These are phyloP conservation scores for Tortricodes alternella DNA, from an alignment of 2,888 invertebrate species.

Conservation along the genomic window DNA sequence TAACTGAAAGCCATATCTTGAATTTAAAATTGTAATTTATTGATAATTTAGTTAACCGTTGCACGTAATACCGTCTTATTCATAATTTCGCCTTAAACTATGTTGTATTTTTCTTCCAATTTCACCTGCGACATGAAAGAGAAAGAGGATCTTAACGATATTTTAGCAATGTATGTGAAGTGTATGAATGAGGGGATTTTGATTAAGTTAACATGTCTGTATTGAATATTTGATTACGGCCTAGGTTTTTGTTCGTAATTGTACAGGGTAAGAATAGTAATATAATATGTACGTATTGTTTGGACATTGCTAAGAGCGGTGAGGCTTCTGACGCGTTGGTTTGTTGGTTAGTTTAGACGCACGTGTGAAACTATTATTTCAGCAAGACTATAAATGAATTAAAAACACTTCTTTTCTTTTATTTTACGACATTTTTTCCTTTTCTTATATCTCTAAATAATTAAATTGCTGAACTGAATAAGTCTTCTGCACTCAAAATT, in stretches of 20 bases:
- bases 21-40: constrained; percentile 5
- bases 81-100: too few species aligned
- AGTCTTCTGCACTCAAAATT: too few species aligned
- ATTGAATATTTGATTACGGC: constrained; percentile 8
- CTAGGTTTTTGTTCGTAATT: constrained; percentile 33
- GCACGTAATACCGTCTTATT: too few species aligned
- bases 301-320: constrained; percentile 42
- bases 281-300: constrained; percentile 40
- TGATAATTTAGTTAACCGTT: too few species aligned
- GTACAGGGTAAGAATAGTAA: constrained; percentile 70
- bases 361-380: constrained; percentile 22
- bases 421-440: too few species aligned
- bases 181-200: too few species aligned
- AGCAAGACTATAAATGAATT: background rate
- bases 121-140: too few species aligned
- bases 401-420: background rate
- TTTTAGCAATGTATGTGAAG: too few species aligned
- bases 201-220: background rate
- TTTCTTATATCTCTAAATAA: too few species aligned
- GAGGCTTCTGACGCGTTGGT: constrained; percentile 30
- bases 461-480: too few species aligned
- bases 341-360: constrained; percentile 25
- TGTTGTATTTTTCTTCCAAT: too few species aligned
- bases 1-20: constrained; percentile 36
- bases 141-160: too few species aligned